Conservation (phyloP, 2,113 vertebrate species). For the Nicator chloris region DNA sequence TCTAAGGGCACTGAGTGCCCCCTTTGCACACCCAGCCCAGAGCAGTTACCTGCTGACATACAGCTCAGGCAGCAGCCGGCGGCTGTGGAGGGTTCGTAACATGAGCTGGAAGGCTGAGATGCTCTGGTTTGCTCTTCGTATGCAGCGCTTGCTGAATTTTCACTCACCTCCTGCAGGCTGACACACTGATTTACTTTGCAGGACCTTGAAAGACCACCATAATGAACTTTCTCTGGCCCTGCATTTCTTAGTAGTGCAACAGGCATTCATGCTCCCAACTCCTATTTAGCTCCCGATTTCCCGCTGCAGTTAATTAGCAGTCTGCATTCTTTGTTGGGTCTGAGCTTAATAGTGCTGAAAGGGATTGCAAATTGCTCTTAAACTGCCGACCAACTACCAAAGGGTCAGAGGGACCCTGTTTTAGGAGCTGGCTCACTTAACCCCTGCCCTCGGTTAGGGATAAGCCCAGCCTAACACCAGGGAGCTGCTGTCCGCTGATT, state of each 20-base stretch:
- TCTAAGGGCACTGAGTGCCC: background rate
- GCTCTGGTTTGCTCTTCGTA: background rate
- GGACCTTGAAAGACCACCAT: background rate
- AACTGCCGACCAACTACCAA: background rate
- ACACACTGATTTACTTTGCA: background rate
- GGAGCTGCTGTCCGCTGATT: background rate
- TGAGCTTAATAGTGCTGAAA: conserved; percentile 14
- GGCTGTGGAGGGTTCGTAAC: background rate
- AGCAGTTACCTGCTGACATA: background rate
- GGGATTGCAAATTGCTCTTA: conserved; percentile 14
- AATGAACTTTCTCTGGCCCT: background rate
- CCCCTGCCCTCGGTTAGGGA: background rate
- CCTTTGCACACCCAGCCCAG: background rate
- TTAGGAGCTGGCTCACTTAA: background rate
- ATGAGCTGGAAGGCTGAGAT: background rate
- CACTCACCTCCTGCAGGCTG: background rate
- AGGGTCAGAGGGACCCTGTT: background rate
- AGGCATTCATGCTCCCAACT: background rate
- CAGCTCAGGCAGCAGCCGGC: background rate
- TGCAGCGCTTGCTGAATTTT: background rate
- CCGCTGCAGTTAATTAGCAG: conserved; percentile 29
- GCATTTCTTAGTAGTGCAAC: background rate
- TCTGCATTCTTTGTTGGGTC: background rate
- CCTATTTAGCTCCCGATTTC: background rate
- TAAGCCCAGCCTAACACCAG: background rate